These are phyloP conservation scores for Imbricaverruca yamaguchii DNA, from an alignment of 2,888 invertebrate genomes.

Conservation along the genomic window DNA sequence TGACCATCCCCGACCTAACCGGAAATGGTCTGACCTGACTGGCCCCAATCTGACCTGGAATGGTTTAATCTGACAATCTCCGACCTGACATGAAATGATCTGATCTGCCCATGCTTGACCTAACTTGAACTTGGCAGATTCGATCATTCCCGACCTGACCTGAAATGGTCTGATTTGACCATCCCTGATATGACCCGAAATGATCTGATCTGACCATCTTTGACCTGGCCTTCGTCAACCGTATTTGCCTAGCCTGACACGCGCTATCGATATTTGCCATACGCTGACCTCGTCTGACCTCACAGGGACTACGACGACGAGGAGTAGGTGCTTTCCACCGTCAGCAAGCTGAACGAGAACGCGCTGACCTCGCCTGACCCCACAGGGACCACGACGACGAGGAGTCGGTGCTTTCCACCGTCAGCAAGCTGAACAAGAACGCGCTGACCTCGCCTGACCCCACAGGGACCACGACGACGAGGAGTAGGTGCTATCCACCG, in stretches of 20 bases:
- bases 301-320: constrained; percentile 91
- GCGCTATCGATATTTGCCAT: too few relatives aligned
- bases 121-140: too few relatives aligned
- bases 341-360: constrained; percentile 89
- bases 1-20: not conserved
- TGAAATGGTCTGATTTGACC: too few relatives aligned
- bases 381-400: constrained; percentile 91
- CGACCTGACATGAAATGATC: constrained; percentile 66
- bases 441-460: constrained; percentile 26
- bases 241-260: too few relatives aligned
- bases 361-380: constrained; percentile 26
- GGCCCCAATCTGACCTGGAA: constrained; percentile 94
- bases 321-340: constrained; percentile 90
- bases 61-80: constrained; percentile 93
- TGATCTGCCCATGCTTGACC: too few relatives aligned
- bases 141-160: too few relatives aligned
- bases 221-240: too few relatives aligned
- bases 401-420: constrained; percentile 90
- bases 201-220: too few relatives aligned
- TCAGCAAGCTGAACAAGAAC: constrained; percentile 88
- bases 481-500: constrained; percentile 90
- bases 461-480: constrained; percentile 91
- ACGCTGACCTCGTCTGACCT: constrained; percentile 25
- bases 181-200: too few relatives aligned
- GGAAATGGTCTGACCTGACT: constrained; percentile 37